A percentile compares a stretch with the other conserved stretches of the same genome.
Conservation (phyloP, 2,797 vertebrate species). For the Schizopygopsis malacanthus region DNA sequence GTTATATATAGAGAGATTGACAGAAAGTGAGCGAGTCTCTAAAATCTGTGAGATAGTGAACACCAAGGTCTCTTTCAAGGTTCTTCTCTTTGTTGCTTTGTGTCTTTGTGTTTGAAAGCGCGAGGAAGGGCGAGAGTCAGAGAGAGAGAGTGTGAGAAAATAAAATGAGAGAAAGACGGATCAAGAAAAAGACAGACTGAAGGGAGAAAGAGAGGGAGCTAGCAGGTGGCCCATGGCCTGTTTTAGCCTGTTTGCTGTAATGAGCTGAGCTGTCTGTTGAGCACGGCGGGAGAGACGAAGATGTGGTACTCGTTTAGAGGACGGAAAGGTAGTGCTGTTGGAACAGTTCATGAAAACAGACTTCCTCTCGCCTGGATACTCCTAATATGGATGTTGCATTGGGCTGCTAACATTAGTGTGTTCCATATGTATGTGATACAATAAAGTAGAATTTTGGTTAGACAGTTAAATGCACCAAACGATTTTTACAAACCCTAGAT, state of each 20-base stretch:
- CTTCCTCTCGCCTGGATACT: neutral
- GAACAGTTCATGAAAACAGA: neutral
- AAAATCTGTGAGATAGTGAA: conserved; percentile 3
- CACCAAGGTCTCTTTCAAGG: conserved; percentile 30
- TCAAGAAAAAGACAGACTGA: conserved; percentile 32
- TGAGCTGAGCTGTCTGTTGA: conserved; percentile 41
- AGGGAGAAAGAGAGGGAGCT: conserved; percentile 21
- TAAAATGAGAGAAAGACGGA: conserved; percentile 23
- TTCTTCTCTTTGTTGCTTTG: conserved; percentile 31
- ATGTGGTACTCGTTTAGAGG: conserved; percentile 21
- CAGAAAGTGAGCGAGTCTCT: neutral
- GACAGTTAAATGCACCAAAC: neutral
- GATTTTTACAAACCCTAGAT: neutral
- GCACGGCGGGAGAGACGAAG: conserved; percentile 18
- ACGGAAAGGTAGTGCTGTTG: conserved; percentile 11
- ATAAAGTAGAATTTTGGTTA: neutral
- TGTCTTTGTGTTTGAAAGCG: conserved; percentile 26
- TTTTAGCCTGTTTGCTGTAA: conserved; percentile 45
- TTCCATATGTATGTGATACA: neutral
- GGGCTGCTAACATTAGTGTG: neutral
- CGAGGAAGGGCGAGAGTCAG: conserved; percentile 7
- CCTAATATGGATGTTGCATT: neutral
- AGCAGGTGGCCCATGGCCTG: conserved; percentile 42
- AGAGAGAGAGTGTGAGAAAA: conserved; percentile 23
- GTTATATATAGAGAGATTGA: conserved; percentile 21